Evolutionary conservation across 2,113 vertebrate species (phyloP).

Genomic region (Carettochelys insculpta): DNA sequence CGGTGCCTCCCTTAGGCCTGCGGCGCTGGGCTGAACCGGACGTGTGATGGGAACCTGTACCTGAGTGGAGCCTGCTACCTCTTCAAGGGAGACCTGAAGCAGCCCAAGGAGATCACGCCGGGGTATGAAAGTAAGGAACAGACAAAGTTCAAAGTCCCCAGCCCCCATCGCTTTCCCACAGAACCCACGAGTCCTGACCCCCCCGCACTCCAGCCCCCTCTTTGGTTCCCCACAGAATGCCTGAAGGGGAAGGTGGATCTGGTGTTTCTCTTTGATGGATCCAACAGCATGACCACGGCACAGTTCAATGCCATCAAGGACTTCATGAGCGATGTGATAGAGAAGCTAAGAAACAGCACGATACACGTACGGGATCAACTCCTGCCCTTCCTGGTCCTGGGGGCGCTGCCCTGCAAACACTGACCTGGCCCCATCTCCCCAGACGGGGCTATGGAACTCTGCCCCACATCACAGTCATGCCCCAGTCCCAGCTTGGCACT

Average conservation of each 20-base stretch:
- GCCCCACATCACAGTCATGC: too few species aligned
- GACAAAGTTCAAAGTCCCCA: background rate
- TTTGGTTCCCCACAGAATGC: slow-evolving; percentile 73
- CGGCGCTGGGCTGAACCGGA: slow-evolving; percentile 76
- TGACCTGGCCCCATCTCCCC: background rate
- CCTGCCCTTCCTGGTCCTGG: background rate
- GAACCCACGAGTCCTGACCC: background rate
- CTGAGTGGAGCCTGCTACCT: slow-evolving; percentile 82
- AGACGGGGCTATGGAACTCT: too few species aligned
- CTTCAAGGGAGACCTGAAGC: slow-evolving; percentile 41
- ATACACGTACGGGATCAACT: slow-evolving; percentile 73
- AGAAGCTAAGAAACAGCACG: slow-evolving; percentile 70
- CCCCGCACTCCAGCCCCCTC: background rate
- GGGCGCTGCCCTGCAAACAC: background rate
- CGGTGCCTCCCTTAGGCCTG: slow-evolving; percentile 74
- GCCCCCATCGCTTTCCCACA: background rate
- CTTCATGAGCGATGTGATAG: slow-evolving; percentile 81
- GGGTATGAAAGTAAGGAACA: slow-evolving; percentile 77
- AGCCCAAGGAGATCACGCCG: slow-evolving; percentile 39
- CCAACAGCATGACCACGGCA: slow-evolving; percentile 32
- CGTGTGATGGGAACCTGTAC: slow-evolving; percentile 81
- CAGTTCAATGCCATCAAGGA: slow-evolving; percentile 78
- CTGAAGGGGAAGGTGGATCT: slow-evolving; percentile 80
- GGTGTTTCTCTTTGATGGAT: slow-evolving; percentile 87
- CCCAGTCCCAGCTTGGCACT: too few species aligned